Base-by-base conservation (phyloP, 1,140 invertebrate species). In the Bombus pascuorum region DNA sequence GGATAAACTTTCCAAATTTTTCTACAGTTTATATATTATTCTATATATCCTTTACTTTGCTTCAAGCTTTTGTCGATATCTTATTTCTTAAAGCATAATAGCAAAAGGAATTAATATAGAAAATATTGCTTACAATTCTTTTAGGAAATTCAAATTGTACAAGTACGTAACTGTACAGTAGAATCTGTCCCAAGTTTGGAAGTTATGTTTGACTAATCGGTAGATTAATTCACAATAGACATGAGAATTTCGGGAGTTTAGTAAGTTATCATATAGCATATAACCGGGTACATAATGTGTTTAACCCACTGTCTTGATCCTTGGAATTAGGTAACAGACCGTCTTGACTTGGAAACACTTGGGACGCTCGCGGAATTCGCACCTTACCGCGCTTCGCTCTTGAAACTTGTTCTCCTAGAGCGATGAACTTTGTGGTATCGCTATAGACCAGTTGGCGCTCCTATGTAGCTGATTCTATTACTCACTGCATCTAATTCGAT, bases 341-440 rank as follows among this genome's bases (percentile, higher is more conserved):
- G 42, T 72, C 44, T 77, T 87, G 66, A 81, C 53, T 81, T 81
- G 74, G 85, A 81, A 89, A 89, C 85, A 84, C 57, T 85, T 81
- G 68, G 66, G 73, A 62, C 44, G 88, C 70, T 85, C 77, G 77
- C 82, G 89, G 89, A 86, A 91, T 90, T 91, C 89, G 89, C 89
- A 88, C 89, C 86, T 90, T 90, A 88, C 88, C 86, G 85, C 86
- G 83, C 83, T 91, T 87, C 89, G 86, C 74, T 87, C 86, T 81
- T 78, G 89, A 89, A 91, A 91, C 89, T 91, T 90, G 89, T 91
- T 91, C 86, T 83, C 86, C 83, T 87, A 86, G 89, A 90, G 89
- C 88, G 89, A 90, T 90, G 89, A 90, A 90, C 89, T 90, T 90
- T 89, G 86, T 81, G 66, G 84, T 81, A 89, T 90, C 86, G 80